Evolutionary conservation across 2,888 invertebrate species (phyloP), one percentile per base, ranked within the genome.

Genomic region (Brachyptera putata): DNA sequence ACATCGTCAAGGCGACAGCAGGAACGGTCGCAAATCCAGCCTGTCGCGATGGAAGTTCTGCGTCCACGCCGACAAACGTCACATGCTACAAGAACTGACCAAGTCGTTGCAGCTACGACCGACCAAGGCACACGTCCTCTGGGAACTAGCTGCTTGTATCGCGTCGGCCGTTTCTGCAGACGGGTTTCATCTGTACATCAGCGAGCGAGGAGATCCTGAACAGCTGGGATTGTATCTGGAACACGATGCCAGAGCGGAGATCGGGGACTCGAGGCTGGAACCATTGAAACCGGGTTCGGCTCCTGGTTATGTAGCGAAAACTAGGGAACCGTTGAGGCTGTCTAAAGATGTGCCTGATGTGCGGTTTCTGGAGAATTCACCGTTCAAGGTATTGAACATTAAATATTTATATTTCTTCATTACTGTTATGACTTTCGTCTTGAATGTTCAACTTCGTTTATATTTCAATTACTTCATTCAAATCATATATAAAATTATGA

Each of bases 61-160:
- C 69, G 81, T 81, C 1, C 84, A 84, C 68, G 81, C 82, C 1
- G 84, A 84, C 71, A 85, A 84, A 70, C 76, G 83, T 57, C 80
- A 81, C 69, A 81, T 84, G 79, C 74, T 85, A 25, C 77, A 79
- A 65, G 82, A 84, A 66, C 72, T 88, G 50, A 81, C 86, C 1
- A 78, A 79, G 55, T 81, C 80, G 24, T 74, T 87, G 4, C 80
- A 84, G 61, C 75, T 80, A 24, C 79, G 81, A 56, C 80, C 83
- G 0, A 83, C 80, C 50, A 84, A 85, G 68, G 78, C 81, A 57
- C 78, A 82, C 37, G 83, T 88, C 1, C 69, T 89, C 18, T 81
- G 81, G 77, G 87, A 88, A 72, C 71, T 89, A 36, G 82, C 84
- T 0, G 78, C 77, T 53, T 84, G 84, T 69, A 83, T 88, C 55